Percentiles rank a stretch among this genome's conserved stretches.
phyloP scores from a whole-genome alignment of 2,797 vertebrate species.

The Fistularia commersonii region DNA sequence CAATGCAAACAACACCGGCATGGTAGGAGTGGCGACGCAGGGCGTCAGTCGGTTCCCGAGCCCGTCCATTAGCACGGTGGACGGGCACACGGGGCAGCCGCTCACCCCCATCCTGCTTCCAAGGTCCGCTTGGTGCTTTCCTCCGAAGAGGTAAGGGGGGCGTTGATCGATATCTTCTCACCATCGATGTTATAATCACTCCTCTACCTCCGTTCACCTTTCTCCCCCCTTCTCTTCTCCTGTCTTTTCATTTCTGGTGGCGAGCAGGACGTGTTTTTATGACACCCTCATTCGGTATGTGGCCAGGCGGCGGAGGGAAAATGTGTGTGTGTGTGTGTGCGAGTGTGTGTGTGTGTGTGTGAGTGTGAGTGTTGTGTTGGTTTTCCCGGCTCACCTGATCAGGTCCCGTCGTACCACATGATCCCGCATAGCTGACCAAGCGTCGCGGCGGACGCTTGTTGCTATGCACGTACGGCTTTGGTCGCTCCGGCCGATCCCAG shows the following conservation, averaged over 20 bases:
- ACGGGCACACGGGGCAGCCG: conserved; percentile 80
- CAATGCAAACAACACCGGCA: conserved; percentile 97
- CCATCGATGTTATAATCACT: conserved; percentile 3
- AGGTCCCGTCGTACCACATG: conserved; percentile 41
- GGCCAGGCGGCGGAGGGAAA: conserved; percentile 47
- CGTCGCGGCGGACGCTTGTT: conserved; percentile 41
- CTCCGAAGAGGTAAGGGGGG: conserved; percentile 83
- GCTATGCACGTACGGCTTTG: conserved; percentile 50
- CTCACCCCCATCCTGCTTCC: conserved; percentile 86
- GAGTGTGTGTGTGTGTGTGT: conserved; percentile 1
- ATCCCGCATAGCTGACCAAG: conserved; percentile 37
- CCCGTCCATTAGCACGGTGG: conserved; percentile 87
- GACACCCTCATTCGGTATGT: conserved; percentile 80
- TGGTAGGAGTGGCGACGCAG: conserved; percentile 65
- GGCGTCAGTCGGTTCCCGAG: conserved; percentile 76
- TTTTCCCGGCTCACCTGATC: no score
- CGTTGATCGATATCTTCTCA: neutral
- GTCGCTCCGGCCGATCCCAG: conserved; percentile 35
- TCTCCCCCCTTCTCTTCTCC: conserved; percentile 42
- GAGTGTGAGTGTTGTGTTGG: neutral
- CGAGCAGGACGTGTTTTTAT: conserved; percentile 80
- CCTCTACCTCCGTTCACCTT: conserved; percentile 41
- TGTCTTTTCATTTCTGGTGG: conserved; percentile 61
- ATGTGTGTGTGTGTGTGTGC: conserved; percentile 14
- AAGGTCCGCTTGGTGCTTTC: conserved; percentile 87